Percentiles rank a stretch among this genome's conserved stretches.
Conservation (phyloP, 2,888 invertebrate species). For the Macropis europaea region DNA sequence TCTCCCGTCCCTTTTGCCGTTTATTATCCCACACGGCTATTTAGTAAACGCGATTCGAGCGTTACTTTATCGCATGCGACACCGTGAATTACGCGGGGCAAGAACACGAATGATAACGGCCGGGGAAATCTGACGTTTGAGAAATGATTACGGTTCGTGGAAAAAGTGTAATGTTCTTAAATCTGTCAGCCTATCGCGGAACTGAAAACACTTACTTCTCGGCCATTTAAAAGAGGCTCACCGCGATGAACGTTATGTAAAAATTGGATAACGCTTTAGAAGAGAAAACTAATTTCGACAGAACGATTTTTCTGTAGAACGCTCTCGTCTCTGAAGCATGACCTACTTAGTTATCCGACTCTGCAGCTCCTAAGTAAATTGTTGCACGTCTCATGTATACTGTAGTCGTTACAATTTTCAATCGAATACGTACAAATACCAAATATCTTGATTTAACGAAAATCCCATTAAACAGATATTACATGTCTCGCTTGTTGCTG, state of each 20-base stretch:
- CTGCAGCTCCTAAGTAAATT: too few species aligned
- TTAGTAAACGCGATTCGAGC: constrained; percentile 50
- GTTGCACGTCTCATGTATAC: too few species aligned
- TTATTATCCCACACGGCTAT: neutral
- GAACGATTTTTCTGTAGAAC: too few species aligned
- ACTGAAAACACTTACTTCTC: neutral
- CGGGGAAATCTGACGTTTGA: constrained; percentile 4
- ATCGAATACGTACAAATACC: too few species aligned
- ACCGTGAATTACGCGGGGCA: constrained; percentile 59
- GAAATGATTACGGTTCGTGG: neutral
- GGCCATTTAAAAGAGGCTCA: neutral
- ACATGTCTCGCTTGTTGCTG: too few species aligned
- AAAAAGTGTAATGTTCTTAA: constrained; percentile 7
- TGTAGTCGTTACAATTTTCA: too few species aligned
- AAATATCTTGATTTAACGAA: too few species aligned
- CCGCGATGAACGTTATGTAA: neutral
- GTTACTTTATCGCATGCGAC: constrained; percentile 49
- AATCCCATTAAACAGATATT: too few species aligned
- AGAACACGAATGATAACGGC: constrained; percentile 29
- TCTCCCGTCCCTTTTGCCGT: neutral
- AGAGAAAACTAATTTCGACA: too few species aligned
- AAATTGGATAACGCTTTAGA: neutral
- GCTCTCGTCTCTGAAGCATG: too few species aligned
- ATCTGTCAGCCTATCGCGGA: neutral
- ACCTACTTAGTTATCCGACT: too few species aligned